Conservation (phyloP, 2,888 invertebrate genomes). For the Tetragnatha montana region DNA sequence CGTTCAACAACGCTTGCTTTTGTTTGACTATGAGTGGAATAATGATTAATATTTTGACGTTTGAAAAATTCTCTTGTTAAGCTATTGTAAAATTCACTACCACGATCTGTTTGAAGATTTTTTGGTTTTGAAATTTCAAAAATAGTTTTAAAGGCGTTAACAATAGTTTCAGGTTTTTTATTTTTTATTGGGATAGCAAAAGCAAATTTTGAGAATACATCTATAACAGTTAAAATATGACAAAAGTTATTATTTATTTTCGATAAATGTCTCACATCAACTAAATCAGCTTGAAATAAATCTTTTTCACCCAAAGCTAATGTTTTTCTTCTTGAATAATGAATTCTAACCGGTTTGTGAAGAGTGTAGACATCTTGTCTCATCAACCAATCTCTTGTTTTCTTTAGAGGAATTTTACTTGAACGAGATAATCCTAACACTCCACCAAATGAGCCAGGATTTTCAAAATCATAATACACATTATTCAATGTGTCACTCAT, state of each 20-base stretch:
- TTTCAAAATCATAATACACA: neutral
- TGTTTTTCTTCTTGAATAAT: conserved; percentile 52
- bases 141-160: conserved; percentile 68
- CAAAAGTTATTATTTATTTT: conserved; percentile 71
- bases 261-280: conserved; percentile 68
- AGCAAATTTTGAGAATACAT: conserved; percentile 73
- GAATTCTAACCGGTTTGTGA: conserved; percentile 46
- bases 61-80: neutral
- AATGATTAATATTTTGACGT: neutral
- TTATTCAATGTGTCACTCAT: neutral
- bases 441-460: neutral
- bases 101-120: conserved; percentile 4
- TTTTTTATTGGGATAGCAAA: conserved; percentile 72
- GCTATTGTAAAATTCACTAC: neutral
- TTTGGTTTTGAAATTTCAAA: conserved; percentile 19
- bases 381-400: conserved; percentile 56
- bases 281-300: conserved; percentile 72
- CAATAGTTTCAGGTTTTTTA: conserved; percentile 70
- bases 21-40: neutral
- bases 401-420: neutral
- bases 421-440: too few species aligned
- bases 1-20: neutral
- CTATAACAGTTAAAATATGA: conserved; percentile 73
- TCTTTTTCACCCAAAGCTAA: conserved; percentile 71
- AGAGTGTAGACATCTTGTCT: conserved; percentile 54